A percentile compares a stretch with the other conserved stretches of the same genome.
phyloP scores from a whole-genome alignment of 2,113 vertebrate genomes.

The Tragelaphus strepsiceros region DNA sequence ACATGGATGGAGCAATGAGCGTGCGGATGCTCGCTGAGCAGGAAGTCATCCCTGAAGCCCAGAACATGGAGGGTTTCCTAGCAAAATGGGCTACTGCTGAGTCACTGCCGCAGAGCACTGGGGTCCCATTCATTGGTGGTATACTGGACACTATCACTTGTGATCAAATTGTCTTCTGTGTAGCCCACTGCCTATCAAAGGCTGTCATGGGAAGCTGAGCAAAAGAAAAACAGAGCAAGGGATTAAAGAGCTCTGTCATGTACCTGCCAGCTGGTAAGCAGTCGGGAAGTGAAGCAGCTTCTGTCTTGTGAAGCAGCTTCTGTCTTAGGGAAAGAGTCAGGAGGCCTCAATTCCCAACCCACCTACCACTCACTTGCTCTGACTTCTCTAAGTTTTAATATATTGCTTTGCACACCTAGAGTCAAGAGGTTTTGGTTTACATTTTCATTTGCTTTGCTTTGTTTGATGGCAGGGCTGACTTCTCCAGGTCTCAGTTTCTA shows the following conservation, averaged over 20 bases:
- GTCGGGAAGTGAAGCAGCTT: background rate
- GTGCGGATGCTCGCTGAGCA: fast-evolving
- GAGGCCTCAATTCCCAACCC: fast-evolving
- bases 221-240: background rate
- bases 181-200: background rate
- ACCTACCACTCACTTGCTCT: fast-evolving
- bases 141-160: background rate
- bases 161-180: background rate
- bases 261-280: fast-evolving
- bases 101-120: background rate
- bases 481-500: background rate
- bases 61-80: fast-evolving
- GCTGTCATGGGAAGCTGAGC: background rate
- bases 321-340: background rate
- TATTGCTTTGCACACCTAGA: background rate
- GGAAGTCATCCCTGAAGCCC: background rate
- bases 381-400: background rate
- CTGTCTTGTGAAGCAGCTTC: background rate
- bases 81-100: background rate
- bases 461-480: background rate
- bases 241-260: background rate
- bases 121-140: background rate
- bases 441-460: background rate
- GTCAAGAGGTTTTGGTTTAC: background rate
- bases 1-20: background rate